phyloP scores from a whole-genome alignment of 2,113 vertebrate genomes.

The Natator depressus region DNA sequence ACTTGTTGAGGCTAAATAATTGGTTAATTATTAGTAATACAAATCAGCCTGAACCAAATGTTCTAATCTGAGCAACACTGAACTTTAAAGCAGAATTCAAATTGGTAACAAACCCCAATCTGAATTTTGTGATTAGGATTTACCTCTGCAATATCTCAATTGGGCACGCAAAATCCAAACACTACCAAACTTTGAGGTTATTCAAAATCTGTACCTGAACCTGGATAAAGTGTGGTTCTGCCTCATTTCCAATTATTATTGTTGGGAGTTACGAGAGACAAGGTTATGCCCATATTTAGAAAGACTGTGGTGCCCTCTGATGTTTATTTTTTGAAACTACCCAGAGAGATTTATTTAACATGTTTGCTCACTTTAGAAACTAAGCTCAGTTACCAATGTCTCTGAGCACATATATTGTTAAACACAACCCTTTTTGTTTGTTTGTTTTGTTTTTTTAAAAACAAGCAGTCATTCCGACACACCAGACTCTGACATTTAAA shows the following conservation, averaged over 20 bases:
- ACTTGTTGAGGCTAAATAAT: not conserved
- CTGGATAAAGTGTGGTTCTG: rapidly evolving
- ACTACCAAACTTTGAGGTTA: rapidly evolving
- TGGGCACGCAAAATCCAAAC: rapidly evolving
- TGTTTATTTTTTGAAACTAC: not conserved
- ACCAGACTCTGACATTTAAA: not conserved
- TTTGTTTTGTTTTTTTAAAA: not conserved
- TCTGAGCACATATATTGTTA: rapidly evolving
- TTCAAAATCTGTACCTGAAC: rapidly evolving
- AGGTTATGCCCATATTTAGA: not conserved
- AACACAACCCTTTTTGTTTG: rapidly evolving
- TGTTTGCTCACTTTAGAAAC: not conserved
- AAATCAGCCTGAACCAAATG: not conserved
- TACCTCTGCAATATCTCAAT: not conserved
- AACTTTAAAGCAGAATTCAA: rapidly evolving
- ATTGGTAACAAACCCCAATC: not conserved
- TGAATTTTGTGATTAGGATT: not conserved
- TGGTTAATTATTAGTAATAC: not conserved
- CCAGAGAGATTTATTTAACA: rapidly evolving
- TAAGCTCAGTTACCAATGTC: rapidly evolving
- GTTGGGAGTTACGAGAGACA: not conserved
- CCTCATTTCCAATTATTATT: not conserved
- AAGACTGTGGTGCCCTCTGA: not conserved
- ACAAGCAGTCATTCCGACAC: not conserved
- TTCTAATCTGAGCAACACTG: not conserved